Percentiles rank a stretch among this genome's conserved stretches.
Conservation (phyloP, 1,140 invertebrate genomes). For the Augochlora pura region DNA sequence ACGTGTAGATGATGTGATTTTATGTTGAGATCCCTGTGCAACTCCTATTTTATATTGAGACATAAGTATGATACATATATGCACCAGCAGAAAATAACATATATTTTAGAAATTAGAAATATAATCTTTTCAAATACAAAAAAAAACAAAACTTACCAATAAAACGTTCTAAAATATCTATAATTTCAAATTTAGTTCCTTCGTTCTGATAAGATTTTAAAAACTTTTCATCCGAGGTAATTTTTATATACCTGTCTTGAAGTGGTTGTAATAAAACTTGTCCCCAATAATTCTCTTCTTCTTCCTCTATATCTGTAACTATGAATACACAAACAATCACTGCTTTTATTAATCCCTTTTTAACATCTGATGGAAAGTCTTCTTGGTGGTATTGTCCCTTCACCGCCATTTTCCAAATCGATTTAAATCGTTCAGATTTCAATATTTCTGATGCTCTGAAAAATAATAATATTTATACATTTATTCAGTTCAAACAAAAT, state of each 20-base stretch:
- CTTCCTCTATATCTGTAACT: slow-evolving; percentile 68
- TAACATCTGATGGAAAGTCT: slow-evolving; percentile 78
- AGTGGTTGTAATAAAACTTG: slow-evolving; percentile 83
- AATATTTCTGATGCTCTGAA: slow-evolving; percentile 66
- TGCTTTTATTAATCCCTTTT: slow-evolving; percentile 81
- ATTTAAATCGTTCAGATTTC: slow-evolving; percentile 70
- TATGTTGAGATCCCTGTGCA: slow-evolving; percentile 82
- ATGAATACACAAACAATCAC: slow-evolving; percentile 79
- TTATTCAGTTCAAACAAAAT: not conserved
- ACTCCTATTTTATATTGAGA: slow-evolving; percentile 75
- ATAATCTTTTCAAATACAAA: not conserved
- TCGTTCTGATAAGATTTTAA: slow-evolving; percentile 82
- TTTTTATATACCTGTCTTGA: slow-evolving; percentile 81
- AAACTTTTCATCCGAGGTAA: slow-evolving; percentile 83
- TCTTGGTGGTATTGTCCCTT: slow-evolving; percentile 71
- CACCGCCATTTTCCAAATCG: slow-evolving; percentile 76
- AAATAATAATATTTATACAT: slow-evolving; percentile 31
- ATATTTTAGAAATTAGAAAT: not conserved
- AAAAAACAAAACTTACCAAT: slow-evolving; percentile 78
- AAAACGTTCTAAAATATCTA: slow-evolving; percentile 84
- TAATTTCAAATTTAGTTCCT: slow-evolving; percentile 82
- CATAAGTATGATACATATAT: not conserved
- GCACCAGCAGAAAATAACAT: too few species aligned
- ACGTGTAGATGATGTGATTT: slow-evolving; percentile 27
- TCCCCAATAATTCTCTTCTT: slow-evolving; percentile 77